Conservation (phyloP, 2,113 vertebrate genomes). For the Corythaixoides concolor region DNA sequence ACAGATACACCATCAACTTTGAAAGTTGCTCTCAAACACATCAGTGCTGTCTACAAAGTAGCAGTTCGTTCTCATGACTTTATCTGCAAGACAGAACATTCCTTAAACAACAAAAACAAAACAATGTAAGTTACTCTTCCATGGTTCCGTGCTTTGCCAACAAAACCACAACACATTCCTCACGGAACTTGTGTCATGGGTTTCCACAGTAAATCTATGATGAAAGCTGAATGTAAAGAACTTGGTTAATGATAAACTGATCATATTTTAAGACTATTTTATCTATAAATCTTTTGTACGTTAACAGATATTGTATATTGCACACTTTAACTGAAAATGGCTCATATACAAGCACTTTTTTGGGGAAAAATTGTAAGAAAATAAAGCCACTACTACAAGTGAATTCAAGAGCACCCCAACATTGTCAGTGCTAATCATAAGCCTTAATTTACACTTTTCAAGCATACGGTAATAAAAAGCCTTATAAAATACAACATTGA, state of each 20-base stretch:
- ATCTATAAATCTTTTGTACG: background rate
- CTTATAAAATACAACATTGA: background rate
- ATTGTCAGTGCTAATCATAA: background rate
- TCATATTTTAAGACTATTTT: background rate
- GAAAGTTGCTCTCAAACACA: background rate
- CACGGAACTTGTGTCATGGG: background rate
- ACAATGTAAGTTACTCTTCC: background rate
- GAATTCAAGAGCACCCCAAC: background rate
- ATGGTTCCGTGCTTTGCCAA: background rate
- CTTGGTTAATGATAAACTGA: slow-evolving; percentile 34
- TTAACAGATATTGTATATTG: background rate
- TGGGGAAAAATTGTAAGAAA: background rate
- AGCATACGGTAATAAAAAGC: background rate
- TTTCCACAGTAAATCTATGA: background rate
- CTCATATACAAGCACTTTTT: background rate
- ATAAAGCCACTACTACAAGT: background rate
- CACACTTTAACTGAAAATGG: background rate
- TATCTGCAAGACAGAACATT: background rate
- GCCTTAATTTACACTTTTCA: background rate
- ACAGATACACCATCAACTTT: background rate
- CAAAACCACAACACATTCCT: background rate
- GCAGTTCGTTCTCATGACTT: background rate
- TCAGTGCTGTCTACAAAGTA: background rate
- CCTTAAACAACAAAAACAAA: background rate
- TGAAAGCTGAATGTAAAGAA: background rate